A percentile compares a stretch with the other conserved stretches of the same genome.
phyloP scores from a whole-genome alignment of 2,797 vertebrate genomes.

The Phoeniculus purpureus region DNA sequence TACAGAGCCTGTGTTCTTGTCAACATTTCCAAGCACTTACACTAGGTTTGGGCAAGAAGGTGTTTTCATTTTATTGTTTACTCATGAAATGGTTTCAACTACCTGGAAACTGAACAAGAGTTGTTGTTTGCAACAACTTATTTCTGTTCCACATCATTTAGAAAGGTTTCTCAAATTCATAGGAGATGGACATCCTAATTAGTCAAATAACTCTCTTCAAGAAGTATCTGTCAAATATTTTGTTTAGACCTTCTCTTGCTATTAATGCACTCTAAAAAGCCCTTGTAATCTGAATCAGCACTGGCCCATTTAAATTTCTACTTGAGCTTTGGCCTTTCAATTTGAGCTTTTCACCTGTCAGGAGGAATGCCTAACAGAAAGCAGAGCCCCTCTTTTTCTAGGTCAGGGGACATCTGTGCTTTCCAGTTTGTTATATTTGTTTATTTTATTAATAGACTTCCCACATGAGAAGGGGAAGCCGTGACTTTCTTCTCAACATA shows the following conservation, averaged over 20 bases:
- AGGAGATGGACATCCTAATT: neutral
- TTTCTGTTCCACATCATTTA: neutral
- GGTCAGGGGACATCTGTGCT: rapidly evolving
- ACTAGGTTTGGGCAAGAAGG: neutral
- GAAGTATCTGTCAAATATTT: neutral
- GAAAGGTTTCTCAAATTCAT: neutral
- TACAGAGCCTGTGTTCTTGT: neutral
- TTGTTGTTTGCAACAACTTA: neutral
- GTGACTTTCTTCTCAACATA: neutral
- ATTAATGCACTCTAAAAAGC: too few relatives aligned
- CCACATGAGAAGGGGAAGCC: neutral
- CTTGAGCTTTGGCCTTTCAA: neutral
- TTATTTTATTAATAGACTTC: neutral
- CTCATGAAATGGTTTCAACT: neutral
- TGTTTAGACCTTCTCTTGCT: neutral
- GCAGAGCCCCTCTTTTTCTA: neutral
- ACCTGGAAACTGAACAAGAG: neutral
- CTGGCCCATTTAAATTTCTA: neutral
- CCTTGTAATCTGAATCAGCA: neutral
- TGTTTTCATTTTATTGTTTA: neutral
- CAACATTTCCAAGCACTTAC: neutral
- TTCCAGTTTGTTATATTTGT: neutral
- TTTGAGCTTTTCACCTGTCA: neutral
- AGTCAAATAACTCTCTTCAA: neutral
- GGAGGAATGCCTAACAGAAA: neutral